Conservation (phyloP, 2,888 invertebrate genomes). For the Coecobrya sp. region DNA sequence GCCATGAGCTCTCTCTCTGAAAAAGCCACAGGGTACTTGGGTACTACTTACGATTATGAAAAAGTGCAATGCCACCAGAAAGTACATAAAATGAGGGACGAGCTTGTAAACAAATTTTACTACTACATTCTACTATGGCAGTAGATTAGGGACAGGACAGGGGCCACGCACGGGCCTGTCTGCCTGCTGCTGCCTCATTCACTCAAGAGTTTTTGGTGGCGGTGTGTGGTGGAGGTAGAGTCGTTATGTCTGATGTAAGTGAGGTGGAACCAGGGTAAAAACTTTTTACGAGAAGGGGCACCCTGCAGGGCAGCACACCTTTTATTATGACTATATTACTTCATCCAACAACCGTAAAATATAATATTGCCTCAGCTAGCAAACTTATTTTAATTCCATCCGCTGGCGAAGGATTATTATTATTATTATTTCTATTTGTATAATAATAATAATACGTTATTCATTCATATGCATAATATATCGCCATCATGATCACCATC, state of each 20-base stretch:
- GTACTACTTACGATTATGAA: constrained; percentile 6
- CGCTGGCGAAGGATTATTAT: constrained; percentile 29
- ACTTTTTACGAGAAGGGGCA: constrained; percentile 67
- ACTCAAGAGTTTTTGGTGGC: constrained; percentile 38
- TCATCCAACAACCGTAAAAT: constrained; percentile 59
- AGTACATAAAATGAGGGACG: constrained; percentile 43
- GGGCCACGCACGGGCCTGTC: constrained; percentile 19
- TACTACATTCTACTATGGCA: constrained; percentile 9
- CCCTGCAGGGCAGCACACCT: constrained; percentile 79
- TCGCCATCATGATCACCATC: constrained; percentile 1
- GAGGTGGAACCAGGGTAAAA: constrained; percentile 52
- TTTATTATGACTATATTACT: constrained; percentile 78
- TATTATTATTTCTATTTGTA: constrained; percentile 14
- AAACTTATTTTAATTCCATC: constrained; percentile 49
- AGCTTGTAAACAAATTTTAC: constrained; percentile 60
- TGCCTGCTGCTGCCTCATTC: constrained; percentile 34
- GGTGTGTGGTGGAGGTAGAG: constrained; percentile 26
- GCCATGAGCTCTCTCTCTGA: not conserved
- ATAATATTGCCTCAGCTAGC: constrained; percentile 34
- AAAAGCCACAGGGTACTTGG: constrained; percentile 60
- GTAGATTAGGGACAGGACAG: constrained; percentile 15
- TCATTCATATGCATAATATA: constrained; percentile 5
- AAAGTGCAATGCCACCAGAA: constrained; percentile 57
- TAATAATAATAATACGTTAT: not conserved
- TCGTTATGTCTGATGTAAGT: not conserved